Percentiles rank a stretch among this genome's conserved stretches.
Evolutionary conservation across 2,113 vertebrate species (phyloP).

Genomic region (Ctenodactylus gundi): DNA sequence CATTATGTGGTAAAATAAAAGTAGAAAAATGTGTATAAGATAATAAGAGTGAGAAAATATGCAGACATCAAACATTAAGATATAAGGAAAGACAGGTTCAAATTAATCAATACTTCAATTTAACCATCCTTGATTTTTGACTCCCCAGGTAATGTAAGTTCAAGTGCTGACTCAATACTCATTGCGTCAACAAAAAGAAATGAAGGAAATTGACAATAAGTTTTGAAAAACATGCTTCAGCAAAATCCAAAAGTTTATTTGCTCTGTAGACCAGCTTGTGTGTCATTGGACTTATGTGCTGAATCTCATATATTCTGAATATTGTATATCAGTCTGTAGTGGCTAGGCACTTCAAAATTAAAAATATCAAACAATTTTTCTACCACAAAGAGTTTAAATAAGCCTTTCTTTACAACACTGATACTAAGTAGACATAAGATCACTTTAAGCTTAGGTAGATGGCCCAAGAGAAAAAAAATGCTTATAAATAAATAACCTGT

Average conservation of each 20-base stretch:
- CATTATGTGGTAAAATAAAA: background rate
- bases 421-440: background rate
- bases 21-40: background rate
- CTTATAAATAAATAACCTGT: background rate
- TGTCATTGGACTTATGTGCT: background rate
- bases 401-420: background rate
- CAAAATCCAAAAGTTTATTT: background rate
- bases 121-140: background rate
- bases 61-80: background rate
- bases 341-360: background rate
- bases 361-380: background rate
- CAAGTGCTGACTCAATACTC: background rate
- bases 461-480: background rate
- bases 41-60: background rate
- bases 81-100: background rate
- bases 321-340: background rate
- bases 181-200: background rate
- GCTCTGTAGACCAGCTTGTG: fast-evolving
- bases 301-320: background rate
- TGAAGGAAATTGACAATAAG: background rate
- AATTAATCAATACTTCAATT: background rate
- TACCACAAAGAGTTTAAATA: background rate
- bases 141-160: background rate
- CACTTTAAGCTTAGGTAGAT: background rate
- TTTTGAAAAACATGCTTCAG: background rate